Percentiles rank a stretch among this genome's conserved stretches.
phyloP scores from a whole-genome alignment of 2,797 vertebrate genomes.

The Sebastes goodei region DNA sequence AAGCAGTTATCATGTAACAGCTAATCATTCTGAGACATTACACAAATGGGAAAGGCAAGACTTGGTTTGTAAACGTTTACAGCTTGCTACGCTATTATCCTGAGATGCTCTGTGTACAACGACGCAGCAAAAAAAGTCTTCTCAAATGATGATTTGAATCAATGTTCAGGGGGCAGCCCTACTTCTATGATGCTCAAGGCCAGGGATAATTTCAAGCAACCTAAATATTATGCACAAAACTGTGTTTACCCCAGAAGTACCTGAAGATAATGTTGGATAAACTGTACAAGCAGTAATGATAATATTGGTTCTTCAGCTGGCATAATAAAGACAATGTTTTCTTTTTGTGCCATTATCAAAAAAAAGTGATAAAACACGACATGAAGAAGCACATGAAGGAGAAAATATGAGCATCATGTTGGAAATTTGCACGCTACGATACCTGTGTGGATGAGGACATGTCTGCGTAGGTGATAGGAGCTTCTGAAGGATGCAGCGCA shows the following conservation, averaged over 20 bases:
- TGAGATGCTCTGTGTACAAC: background rate
- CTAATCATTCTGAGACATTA: no score
- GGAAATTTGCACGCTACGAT: background rate
- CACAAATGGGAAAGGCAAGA: no score
- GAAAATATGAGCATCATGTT: background rate
- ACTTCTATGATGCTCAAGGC: background rate
- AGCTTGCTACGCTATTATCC: background rate
- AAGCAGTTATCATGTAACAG: no score
- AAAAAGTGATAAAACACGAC: background rate
- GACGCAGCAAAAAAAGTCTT: background rate
- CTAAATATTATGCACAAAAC: background rate
- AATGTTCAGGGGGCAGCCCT: background rate
- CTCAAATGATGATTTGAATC: background rate
- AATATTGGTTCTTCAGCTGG: background rate
- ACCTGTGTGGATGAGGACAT: constrained; percentile 98
- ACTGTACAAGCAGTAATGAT: background rate
- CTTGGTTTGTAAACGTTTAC: background rate
- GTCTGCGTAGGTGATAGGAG: constrained; percentile 97
- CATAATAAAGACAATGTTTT: background rate
- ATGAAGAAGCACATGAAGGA: background rate
- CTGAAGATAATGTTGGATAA: background rate
- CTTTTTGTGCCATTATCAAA: background rate
- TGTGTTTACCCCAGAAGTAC: background rate
- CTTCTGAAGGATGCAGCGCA: constrained; percentile 96
- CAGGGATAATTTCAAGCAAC: background rate